phyloP scores from a whole-genome alignment of 1,140 invertebrate genomes.

The Philopotamus ludificatus region DNA sequence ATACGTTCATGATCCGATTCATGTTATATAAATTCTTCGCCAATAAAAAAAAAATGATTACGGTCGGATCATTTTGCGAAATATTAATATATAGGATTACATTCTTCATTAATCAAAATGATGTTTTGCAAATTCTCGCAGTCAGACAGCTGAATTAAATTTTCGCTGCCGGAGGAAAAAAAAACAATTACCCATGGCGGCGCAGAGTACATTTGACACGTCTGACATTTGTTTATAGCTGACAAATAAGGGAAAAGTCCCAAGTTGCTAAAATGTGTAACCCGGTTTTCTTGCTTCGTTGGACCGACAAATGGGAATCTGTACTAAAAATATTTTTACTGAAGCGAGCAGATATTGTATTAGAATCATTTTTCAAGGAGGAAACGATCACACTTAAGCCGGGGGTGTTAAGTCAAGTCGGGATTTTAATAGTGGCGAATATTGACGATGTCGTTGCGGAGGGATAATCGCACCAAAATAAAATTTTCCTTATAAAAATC shows the following conservation, averaged over 20 bases:
- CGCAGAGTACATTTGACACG: slow-evolving; percentile 15
- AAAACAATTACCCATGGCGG: slow-evolving; percentile 18
- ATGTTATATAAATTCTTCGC: no score
- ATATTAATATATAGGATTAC: no score
- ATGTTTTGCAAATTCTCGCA: neutral
- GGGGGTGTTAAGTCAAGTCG: no score
- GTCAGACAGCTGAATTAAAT: neutral
- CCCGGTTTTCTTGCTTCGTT: slow-evolving; percentile 16
- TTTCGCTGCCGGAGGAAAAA: neutral
- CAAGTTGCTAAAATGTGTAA: neutral
- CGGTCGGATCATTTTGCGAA: no score
- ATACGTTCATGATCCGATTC: no score
- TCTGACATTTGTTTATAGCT: neutral
- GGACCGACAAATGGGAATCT: slow-evolving; percentile 20
- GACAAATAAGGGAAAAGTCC: slow-evolving; percentile 14
- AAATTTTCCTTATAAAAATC: no score
- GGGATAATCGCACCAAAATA: no score
- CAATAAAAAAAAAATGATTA: no score
- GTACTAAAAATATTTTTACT: neutral
- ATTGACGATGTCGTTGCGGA: no score
- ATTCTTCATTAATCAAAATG: no score
- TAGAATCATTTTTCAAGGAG: neutral
- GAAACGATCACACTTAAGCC: neutral
- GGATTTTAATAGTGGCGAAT: no score
- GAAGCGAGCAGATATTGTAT: neutral